Evolutionary conservation across 2,797 vertebrate genomes (phyloP), one percentile per base, ranked within the genome.

Genomic region (Echiichthys vipera): DNA sequence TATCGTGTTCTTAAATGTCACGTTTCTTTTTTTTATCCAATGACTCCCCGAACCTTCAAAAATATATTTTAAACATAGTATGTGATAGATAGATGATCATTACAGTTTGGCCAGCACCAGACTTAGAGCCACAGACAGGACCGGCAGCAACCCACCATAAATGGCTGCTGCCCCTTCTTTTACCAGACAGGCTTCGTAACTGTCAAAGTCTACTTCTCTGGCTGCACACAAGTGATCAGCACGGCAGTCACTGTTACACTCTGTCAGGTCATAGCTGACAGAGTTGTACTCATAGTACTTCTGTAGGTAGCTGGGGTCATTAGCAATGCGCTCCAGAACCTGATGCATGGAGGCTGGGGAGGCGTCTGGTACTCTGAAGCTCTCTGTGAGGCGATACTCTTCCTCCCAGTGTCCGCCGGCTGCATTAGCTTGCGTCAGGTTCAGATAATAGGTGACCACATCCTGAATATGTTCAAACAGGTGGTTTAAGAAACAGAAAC

Each of bases 201-300:
- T 86, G 0, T 65, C 22, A 45, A 96, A 95, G 78, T 95, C 95
- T 0, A 97, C 92, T 65, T 97, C 96, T 57, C 92, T 93, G 65
- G 96, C 93, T 39, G 97, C 95, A 53, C 98, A 99, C 24, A 99
- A 75, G 0, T 99, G 97, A 42, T 98, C 95, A 0, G 81, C 2
- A 0, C 94, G 95, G 77, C 98, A 99, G 43, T 69, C 36, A 0
- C 32, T 40, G 32, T 85, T 15, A n/a, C 98, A 99, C 0, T 17
- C 45, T 0, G 53, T 67, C 18, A 86, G 83, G 89, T 98, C 97
- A 0, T 98, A 98, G 53, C 77, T 95, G 81, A 98, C 97, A 0
- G 97, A 99, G 91, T 99, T 99, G 39, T 95, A 96, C 24, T 92
- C 81, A 0, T 97, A 95, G 86, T 98, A 99, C 42, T 89, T 95